Evolutionary conservation across 2,888 invertebrate genomes (phyloP).

Genomic region (Allolobophora icterica): DNA sequence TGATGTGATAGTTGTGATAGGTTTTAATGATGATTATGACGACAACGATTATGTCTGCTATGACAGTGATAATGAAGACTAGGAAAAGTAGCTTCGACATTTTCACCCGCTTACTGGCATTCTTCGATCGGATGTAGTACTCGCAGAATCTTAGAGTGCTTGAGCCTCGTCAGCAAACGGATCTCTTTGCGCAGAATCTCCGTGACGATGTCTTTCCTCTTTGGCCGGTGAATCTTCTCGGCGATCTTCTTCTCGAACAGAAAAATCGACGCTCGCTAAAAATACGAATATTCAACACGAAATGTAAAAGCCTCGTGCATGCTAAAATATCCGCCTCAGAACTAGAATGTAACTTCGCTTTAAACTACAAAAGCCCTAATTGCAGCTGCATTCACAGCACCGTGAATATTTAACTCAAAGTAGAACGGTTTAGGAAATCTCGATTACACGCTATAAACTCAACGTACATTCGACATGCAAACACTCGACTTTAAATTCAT

Average conservation of each 20-base stretch:
- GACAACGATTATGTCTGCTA: background rate
- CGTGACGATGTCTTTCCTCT: constrained; percentile 85
- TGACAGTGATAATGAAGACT: background rate
- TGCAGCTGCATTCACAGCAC: background rate
- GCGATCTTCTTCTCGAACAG: constrained; percentile 47
- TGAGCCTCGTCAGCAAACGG: constrained; percentile 78
- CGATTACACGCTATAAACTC: background rate
- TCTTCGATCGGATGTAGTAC: constrained; percentile 68
- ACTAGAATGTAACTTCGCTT: background rate
- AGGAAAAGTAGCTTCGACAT: background rate
- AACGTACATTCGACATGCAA: background rate
- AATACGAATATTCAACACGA: constrained; percentile 28
- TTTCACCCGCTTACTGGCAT: constrained; percentile 47
- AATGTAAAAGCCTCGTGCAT: background rate
- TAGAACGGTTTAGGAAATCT: background rate
- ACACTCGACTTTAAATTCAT: background rate
- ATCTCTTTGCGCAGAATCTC: constrained; percentile 84
- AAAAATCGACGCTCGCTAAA: constrained; percentile 44
- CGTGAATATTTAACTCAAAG: background rate
- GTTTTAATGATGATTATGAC: background rate
- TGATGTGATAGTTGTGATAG: too few relatives aligned
- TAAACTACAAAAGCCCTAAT: background rate
- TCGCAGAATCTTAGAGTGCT: constrained; percentile 82
- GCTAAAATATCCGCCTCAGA: background rate
- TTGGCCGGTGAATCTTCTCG: constrained; percentile 84